Percentiles rank a stretch among this genome's conserved stretches.
phyloP scores from a whole-genome alignment of 1,140 invertebrate genomes.

The Brachystomella parvula region DNA sequence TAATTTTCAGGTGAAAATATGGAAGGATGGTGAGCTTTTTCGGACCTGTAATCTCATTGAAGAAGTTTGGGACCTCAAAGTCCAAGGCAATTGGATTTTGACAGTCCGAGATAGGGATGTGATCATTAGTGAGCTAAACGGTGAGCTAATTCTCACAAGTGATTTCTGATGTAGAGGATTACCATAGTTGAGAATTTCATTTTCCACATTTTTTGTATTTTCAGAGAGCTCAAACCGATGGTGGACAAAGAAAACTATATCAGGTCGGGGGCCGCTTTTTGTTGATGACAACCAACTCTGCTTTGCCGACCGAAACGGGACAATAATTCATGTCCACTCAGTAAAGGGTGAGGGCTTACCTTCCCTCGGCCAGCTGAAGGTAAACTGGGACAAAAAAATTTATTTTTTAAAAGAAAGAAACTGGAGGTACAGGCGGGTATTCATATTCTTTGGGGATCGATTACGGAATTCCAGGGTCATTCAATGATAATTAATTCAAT shows the following conservation, averaged over 20 bases:
- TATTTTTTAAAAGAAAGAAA: not conserved
- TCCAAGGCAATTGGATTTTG: constrained; percentile 43
- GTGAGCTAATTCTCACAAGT: not conserved
- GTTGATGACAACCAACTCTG: not conserved
- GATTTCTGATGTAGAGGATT: not conserved
- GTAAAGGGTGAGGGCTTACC: not conserved
- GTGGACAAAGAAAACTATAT: not conserved
- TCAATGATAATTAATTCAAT: constrained; percentile 12
- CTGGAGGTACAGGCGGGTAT: not conserved
- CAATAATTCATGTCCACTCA: not conserved
- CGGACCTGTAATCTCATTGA: constrained; percentile 42
- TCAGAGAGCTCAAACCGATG: not conserved
- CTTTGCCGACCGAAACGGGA: constrained; percentile 9
- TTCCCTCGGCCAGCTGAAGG: not conserved
- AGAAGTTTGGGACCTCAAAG: constrained; percentile 45
- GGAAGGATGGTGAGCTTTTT: constrained; percentile 42
- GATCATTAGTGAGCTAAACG: constrained; percentile 43
- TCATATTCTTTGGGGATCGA: not conserved
- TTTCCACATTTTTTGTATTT: not conserved
- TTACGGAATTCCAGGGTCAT: not conserved
- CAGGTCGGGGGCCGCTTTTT: not conserved
- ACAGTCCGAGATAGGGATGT: constrained; percentile 46
- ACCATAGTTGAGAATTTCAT: not conserved
- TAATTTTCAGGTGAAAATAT: constrained; percentile 22
- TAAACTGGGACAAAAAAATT: not conserved